Evolutionary conservation across 2,113 vertebrate genomes (phyloP), one percentile per base, ranked within the genome.

Genomic region (Passer montanus): DNA sequence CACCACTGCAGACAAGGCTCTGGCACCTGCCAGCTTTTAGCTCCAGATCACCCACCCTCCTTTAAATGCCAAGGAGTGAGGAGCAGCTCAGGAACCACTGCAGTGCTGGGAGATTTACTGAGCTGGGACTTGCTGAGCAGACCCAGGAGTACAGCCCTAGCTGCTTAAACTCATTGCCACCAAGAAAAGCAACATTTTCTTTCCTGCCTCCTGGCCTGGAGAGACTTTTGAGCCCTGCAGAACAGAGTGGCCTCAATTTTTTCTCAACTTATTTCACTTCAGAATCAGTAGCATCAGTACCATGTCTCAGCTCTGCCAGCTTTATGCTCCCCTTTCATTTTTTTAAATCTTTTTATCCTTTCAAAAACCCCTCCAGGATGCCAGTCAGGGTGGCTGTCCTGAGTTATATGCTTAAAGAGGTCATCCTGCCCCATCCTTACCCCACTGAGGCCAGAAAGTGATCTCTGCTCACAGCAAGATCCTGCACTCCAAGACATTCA

Each of bases 391-490:
- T 16, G 27, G 55, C 30, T 84, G n/a, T 15, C 59, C 46, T 11
- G 23, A 60, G 26, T 5, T 31, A 7, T 19, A n/a, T 58, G 80
- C 55, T 81, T 60, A 19, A 46, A 41, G 58, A 82, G 41, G 14
- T 73, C 21, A 37, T 44, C 68, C 59, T 41, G 21, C 9, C 9
- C 30, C 35, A 39, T 68, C 78, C 70, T 80, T 26, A 80, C 26
- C 26, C n/a, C 1, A 6, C 19, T 1, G 21, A 80, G 44, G 33
- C 18, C 68, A 69, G 31, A 56, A 67, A 58, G 33, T 0, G 1
- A 67, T 41, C 84, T 69, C 41, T 59, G 33, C 64, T 37, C 68
- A 28, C 66, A 84, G 69, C 58, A 56, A 30, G 44, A 50, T 31
- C 27, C 72, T 24, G 30, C 12, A n/a, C 60, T 84, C 52, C 31